Percentiles rank a stretch among this genome's conserved stretches.
Evolutionary conservation across 1,140 invertebrate genomes (phyloP).

Genomic region (Neomicropteryx cornuta): DNA sequence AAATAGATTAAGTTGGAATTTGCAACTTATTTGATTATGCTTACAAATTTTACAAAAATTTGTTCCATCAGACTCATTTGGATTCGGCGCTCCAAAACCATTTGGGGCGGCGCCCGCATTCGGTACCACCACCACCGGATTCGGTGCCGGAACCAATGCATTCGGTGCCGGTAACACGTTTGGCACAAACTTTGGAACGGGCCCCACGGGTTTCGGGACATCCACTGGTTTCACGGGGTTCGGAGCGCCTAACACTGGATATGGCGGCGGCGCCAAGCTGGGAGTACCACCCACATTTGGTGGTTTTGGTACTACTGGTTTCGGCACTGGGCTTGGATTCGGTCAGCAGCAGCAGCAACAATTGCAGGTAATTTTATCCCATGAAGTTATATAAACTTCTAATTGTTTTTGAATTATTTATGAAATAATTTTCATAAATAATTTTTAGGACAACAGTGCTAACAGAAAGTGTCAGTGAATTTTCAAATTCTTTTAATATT

Average conservation of each 20-base stretch:
- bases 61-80: too few species aligned
- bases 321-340: conserved; percentile 31
- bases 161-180: conserved; percentile 27
- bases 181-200: conserved; percentile 31
- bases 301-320: conserved; percentile 37
- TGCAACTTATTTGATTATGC: too few species aligned
- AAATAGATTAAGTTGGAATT: too few species aligned
- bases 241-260: conserved; percentile 19
- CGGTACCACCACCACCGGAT: conserved; percentile 22
- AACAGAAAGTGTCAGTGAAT: too few species aligned
- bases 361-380: conserved; percentile 2
- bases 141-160: conserved; percentile 17
- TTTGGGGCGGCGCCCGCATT: conserved; percentile 11
- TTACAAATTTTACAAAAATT: too few species aligned
- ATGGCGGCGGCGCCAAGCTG: neutral
- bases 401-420: conserved; percentile 1
- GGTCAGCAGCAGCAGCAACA: conserved; percentile 23
- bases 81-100: conserved; percentile 8
- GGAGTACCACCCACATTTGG: conserved; percentile 21
- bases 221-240: conserved; percentile 29
- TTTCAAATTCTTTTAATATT: too few species aligned
- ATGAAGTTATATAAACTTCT: neutral
- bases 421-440: neutral
- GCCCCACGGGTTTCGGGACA: conserved; percentile 25
- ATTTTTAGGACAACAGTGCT: neutral